Conservation (phyloP, 1,140 invertebrate species). For the Yoshiicerus persimilis region DNA sequence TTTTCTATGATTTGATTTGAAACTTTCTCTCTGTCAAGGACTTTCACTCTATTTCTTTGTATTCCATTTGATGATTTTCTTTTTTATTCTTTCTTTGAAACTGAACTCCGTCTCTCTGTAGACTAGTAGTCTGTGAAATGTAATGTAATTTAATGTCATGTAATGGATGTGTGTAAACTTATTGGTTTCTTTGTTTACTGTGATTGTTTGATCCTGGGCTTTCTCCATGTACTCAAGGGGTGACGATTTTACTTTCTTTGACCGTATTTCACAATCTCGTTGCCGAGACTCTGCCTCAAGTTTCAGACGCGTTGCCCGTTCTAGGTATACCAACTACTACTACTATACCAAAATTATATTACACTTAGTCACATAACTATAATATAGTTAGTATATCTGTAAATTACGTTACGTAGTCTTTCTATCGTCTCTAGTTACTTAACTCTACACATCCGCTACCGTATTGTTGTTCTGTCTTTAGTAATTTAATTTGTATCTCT, state of each 20-base stretch:
- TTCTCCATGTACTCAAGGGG: constrained; percentile 56
- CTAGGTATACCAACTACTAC: constrained; percentile 54
- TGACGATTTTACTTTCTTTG: constrained; percentile 71
- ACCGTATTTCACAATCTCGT: constrained; percentile 66
- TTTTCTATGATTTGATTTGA: neutral
- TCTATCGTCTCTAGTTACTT: neutral
- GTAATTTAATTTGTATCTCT: neutral
- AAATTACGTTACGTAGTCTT: neutral
- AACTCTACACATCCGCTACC: neutral
- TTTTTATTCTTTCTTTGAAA: neutral
- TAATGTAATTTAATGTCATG: neutral
- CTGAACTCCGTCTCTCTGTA: neutral
- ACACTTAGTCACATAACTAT: constrained; percentile 30
- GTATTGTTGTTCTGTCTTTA: neutral
- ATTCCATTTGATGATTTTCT: neutral
- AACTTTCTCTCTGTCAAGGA: neutral
- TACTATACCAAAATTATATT: neutral
- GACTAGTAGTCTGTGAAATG: neutral
- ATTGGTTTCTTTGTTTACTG: constrained; percentile 11
- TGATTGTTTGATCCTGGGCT: constrained; percentile 2
- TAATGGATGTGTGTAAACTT: constrained; percentile 3
- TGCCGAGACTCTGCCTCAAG: constrained; percentile 59
- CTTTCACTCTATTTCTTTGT: neutral
- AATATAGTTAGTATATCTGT: neutral
- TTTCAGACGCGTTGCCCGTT: constrained; percentile 59